phyloP scores from a whole-genome alignment of 2,888 invertebrate genomes.

The Dastarcus helophoroides region DNA sequence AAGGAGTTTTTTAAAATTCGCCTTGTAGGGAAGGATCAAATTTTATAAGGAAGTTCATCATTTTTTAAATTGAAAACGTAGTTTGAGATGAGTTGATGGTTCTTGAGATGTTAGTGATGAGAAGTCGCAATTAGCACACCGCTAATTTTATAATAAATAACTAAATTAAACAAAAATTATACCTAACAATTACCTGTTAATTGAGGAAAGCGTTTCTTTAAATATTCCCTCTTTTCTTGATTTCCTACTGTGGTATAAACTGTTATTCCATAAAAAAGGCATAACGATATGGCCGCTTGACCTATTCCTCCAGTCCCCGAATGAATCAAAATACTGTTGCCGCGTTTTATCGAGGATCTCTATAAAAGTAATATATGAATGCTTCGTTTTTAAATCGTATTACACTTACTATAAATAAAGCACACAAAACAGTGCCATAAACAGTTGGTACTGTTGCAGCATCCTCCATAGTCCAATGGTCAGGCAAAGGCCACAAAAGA shows the following conservation, averaged over 20 bases:
- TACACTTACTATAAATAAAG: conserved; percentile 35
- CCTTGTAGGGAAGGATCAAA: too few species aligned
- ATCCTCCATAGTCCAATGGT: conserved; percentile 59
- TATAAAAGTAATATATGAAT: too few species aligned
- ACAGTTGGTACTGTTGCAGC: conserved; percentile 68
- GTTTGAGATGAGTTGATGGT: too few species aligned
- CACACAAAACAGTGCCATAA: conserved; percentile 45
- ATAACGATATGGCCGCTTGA: conserved; percentile 65
- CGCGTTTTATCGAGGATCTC: conserved; percentile 20
- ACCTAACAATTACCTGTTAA: conserved; percentile 27
- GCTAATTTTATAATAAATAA: too few species aligned
- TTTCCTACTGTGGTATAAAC: conserved; percentile 63
- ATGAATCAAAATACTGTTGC: conserved; percentile 42
- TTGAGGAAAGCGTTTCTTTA: conserved; percentile 42
- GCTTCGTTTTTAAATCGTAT: too few species aligned
- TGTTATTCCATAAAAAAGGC: conserved; percentile 50
- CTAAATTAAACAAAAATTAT: too few species aligned
- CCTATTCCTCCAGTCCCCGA: conserved; percentile 63
- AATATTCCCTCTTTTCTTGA: conserved; percentile 50
- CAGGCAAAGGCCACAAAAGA: conserved; percentile 54
- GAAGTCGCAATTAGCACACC: too few species aligned
- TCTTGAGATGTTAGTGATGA: too few species aligned
- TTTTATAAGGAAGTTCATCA: too few species aligned
- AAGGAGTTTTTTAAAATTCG: too few species aligned
- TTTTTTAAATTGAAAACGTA: too few species aligned